Conservation (phyloP, 2,113 vertebrate species). For the Acinonyx jubatus region DNA sequence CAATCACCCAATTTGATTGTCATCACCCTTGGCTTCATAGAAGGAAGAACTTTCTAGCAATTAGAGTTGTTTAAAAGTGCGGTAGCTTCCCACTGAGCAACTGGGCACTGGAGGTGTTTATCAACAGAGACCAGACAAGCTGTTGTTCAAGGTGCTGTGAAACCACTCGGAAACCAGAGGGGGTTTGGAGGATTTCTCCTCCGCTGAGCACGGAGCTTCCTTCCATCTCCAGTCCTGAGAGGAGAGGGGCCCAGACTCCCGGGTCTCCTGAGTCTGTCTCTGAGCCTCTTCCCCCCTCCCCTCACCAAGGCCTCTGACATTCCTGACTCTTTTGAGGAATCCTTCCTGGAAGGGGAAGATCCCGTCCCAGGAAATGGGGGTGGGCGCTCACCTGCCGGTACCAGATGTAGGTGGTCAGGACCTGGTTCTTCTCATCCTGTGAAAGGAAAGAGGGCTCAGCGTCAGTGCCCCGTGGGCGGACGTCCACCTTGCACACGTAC, state of each 20-base stretch:
- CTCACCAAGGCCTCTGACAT: neutral
- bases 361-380: neutral
- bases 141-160: neutral
- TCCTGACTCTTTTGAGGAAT: neutral
- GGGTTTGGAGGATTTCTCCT: neutral
- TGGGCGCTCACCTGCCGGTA: slow-evolving; percentile 93
- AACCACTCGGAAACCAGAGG: neutral
- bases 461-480: neutral
- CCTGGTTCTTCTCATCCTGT: slow-evolving; percentile 99
- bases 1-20: neutral
- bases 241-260: neutral
- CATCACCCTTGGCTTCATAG: neutral
- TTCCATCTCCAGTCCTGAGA: neutral
- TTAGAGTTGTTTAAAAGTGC: neutral
- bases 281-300: neutral
- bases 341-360: too few species aligned
- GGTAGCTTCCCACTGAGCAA: neutral
- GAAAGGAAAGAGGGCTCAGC: slow-evolving; percentile 9
- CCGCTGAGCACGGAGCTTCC: accelerated
- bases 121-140: neutral
- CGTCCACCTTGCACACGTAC: neutral
- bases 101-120: neutral
- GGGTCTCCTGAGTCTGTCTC: neutral
- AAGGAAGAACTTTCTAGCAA: slow-evolving; percentile 21
- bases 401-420: slow-evolving; percentile 98